Conservation (phyloP, 2,888 invertebrate species). For the Erebia epiphron region DNA sequence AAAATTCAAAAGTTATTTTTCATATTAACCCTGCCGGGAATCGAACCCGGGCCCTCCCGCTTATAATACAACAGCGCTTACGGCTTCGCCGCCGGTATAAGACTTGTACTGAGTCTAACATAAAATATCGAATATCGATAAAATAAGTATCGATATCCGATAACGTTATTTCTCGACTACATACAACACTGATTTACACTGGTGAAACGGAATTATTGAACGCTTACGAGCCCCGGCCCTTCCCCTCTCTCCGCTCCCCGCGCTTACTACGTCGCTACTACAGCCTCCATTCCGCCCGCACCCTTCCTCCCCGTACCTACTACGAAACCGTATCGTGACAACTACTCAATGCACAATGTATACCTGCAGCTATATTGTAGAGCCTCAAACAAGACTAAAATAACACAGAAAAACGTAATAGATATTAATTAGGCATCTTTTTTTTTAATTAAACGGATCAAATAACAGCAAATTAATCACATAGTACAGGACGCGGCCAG, state of each 20-base stretch:
- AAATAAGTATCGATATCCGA: constrained; percentile 4
- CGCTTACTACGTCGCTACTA: constrained; percentile 71
- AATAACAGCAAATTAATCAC: background rate
- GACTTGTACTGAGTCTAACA: too few species aligned
- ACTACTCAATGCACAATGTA: background rate
- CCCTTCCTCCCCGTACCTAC: constrained; percentile 54
- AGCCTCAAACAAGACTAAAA: background rate
- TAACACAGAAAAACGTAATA: background rate
- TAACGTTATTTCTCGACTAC: background rate
- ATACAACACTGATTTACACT: constrained; percentile 41
- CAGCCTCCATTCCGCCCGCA: constrained; percentile 59
- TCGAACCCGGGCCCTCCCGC: too few species aligned
- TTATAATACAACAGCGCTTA: too few species aligned
- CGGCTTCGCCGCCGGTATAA: too few species aligned
- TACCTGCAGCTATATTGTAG: background rate
- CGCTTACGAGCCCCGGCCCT: constrained; percentile 49
- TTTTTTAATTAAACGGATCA: background rate
- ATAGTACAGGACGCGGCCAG: constrained; percentile 27
- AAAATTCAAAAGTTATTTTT: too few species aligned
- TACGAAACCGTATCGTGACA: constrained; percentile 46
- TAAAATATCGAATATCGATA: constrained; percentile 23
- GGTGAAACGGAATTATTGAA: constrained; percentile 60
- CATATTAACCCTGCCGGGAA: too few species aligned
- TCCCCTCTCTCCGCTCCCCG: constrained; percentile 45
- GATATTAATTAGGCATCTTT: background rate